These are phyloP conservation scores for Cygnus buccinator DNA, from an alignment of 2,113 vertebrate species.

Conservation along the genomic window DNA sequence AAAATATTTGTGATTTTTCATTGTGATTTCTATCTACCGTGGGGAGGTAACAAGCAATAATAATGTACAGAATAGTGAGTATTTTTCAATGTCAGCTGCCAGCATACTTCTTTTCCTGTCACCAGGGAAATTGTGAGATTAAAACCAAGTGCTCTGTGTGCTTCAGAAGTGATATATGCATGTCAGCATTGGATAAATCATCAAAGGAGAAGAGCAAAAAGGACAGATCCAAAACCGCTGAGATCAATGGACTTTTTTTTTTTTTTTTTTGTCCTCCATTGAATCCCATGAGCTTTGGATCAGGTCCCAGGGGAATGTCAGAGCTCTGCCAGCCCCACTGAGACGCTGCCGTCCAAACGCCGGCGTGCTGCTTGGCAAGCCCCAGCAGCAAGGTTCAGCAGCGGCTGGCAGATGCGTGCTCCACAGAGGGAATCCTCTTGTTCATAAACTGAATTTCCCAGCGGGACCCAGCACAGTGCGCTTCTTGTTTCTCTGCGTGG, in stretches of 20 bases:
- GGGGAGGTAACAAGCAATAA: neutral
- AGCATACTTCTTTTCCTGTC: constrained; percentile 5
- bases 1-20: neutral
- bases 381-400: neutral
- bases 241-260: neutral
- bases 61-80: neutral
- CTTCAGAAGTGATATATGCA: constrained; percentile 5
- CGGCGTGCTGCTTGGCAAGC: neutral
- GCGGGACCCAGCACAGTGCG: neutral
- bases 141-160: constrained; percentile 12
- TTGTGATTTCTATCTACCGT: neutral
- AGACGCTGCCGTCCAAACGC: neutral
- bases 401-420: neutral
- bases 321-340: neutral
- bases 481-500: neutral
- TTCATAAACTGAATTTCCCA: neutral
- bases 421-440: neutral
- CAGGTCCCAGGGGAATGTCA: neutral
- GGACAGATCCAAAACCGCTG: neutral
- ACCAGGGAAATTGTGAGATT: constrained; percentile 44
- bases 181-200: constrained; percentile 45
- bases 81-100: neutral
- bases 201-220: constrained; percentile 21
- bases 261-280: neutral
- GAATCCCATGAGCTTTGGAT: constrained; percentile 32